A percentile compares a stretch with the other conserved stretches of the same genome.
Evolutionary conservation across 2,888 invertebrate genomes (phyloP).

Genomic region (Zele albiditarsus): DNA sequence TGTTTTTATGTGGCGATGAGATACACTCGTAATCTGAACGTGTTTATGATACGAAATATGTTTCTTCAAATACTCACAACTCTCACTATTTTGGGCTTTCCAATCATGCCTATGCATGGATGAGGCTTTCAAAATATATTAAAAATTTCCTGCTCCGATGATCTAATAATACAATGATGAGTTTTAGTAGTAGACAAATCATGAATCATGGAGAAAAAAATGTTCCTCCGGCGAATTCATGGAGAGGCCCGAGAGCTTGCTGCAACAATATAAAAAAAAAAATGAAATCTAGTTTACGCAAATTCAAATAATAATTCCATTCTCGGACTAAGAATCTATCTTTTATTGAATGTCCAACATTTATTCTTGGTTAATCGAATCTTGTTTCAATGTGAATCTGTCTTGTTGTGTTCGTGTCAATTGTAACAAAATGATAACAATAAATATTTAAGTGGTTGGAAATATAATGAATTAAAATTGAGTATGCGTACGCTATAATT

Average conservation of each 20-base stretch:
- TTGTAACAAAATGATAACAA: too few species aligned
- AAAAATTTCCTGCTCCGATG: conserved; percentile 10
- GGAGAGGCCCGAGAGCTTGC: conserved; percentile 36
- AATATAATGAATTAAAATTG: too few species aligned
- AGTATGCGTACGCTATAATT: too few species aligned
- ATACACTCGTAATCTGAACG: too few species aligned
- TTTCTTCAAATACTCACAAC: conserved; percentile 59
- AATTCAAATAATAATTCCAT: not conserved
- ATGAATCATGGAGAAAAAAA: conserved; percentile 31
- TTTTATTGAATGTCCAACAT: too few species aligned
- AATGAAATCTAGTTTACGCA: not conserved
- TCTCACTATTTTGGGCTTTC: conserved; percentile 68
- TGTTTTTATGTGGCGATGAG: too few species aligned
- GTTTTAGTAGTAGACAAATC: conserved; percentile 15
- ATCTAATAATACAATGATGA: conserved; percentile 4
- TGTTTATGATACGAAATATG: conserved; percentile 1
- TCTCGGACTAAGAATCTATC: too few species aligned
- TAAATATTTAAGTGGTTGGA: too few species aligned
- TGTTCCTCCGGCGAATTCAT: conserved; percentile 38
- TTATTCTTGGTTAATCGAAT: too few species aligned
- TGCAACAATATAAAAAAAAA: conserved; percentile 27
- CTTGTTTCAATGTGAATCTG: too few species aligned
- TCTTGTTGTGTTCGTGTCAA: too few species aligned
- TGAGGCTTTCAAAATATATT: conserved; percentile 33
- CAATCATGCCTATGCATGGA: conserved; percentile 64